Conservation (phyloP, 2,888 invertebrate genomes). For the Ceriagrion tenellum region DNA sequence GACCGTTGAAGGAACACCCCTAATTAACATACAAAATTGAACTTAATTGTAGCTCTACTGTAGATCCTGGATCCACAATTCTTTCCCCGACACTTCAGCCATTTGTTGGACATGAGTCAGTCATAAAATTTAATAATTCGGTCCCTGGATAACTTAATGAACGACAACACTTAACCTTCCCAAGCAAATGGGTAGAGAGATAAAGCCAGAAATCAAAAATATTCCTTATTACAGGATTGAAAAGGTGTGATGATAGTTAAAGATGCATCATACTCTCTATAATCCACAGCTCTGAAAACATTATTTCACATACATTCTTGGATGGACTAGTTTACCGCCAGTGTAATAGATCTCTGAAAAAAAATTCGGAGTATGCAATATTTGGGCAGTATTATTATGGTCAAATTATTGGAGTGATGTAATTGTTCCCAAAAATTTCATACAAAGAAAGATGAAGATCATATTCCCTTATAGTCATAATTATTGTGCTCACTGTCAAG, state of each 20-base stretch:
- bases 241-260: too few relatives aligned
- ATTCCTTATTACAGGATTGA: too few relatives aligned
- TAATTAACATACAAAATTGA: background rate
- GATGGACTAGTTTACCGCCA: background rate
- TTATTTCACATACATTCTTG: background rate
- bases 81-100: background rate
- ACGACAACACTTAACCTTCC: too few relatives aligned
- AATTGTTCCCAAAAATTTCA: background rate
- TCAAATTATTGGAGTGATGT: background rate
- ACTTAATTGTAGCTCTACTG: background rate
- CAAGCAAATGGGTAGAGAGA: too few relatives aligned
- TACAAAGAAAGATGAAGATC: background rate
- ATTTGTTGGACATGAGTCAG: background rate
- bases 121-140: background rate
- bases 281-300: background rate
- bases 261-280: too few relatives aligned
- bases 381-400: background rate
- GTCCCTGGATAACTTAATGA: background rate
- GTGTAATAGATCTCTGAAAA: background rate
- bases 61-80: background rate
- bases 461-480: background rate
- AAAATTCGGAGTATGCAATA: too few relatives aligned
- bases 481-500: constrained; percentile 43
- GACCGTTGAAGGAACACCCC: background rate
- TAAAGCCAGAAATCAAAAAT: too few relatives aligned